Evolutionary conservation across 2,888 invertebrate genomes (phyloP).

Genomic region (Phyto melanocephala): DNA sequence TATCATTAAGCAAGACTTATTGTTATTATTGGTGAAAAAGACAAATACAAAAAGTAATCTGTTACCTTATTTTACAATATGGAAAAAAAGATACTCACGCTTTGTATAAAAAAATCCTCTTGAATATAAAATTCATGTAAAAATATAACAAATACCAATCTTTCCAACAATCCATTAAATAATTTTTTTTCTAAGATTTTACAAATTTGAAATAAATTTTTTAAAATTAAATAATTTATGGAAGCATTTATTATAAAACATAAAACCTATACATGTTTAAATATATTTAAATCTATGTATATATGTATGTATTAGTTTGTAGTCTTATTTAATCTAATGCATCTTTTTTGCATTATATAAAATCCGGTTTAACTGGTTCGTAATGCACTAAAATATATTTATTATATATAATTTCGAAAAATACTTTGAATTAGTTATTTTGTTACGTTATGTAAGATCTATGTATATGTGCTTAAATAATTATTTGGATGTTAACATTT

Average conservation of each 20-base stretch:
- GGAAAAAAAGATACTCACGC: too few species aligned
- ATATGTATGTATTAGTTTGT: neutral
- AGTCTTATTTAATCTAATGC: neutral
- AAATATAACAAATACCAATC: too few species aligned
- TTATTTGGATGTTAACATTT: slow-evolving; percentile 58
- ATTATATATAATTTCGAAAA: neutral
- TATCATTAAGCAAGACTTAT: too few species aligned
- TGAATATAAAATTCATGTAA: too few species aligned
- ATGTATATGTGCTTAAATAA: slow-evolving; percentile 51
- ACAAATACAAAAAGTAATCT: too few species aligned
- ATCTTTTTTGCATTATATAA: neutral
- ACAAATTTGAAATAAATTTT: neutral
- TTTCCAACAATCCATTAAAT: too few species aligned
- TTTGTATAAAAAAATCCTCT: too few species aligned
- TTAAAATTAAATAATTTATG: neutral
- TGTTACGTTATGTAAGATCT: slow-evolving; percentile 20
- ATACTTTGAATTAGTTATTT: too few species aligned
- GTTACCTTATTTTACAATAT: too few species aligned
- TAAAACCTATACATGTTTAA: neutral
- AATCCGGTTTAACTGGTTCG: neutral
- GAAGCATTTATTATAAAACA: slow-evolving; percentile 11
- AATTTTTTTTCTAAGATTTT: too few species aligned
- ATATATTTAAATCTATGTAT: neutral
- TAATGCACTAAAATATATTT: slow-evolving; percentile 3
- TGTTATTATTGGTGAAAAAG: too few species aligned